These are phyloP conservation scores for Cisticola juncidis DNA, from an alignment of 2,113 vertebrate species.

Conservation along the genomic window DNA sequence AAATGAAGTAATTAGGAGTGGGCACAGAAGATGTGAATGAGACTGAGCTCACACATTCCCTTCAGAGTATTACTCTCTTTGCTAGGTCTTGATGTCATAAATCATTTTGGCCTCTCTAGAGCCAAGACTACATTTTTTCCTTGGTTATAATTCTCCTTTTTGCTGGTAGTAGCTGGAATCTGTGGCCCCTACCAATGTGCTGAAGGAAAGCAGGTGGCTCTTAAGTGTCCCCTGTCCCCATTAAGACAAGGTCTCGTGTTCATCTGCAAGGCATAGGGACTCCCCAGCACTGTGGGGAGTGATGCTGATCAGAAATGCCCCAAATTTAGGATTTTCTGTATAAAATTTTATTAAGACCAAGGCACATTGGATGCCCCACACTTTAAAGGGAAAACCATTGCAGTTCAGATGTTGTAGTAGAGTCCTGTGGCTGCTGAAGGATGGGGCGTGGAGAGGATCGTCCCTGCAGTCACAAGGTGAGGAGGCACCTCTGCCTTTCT, in stretches of 20 bases:
- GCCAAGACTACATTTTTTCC: background rate
- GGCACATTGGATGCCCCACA: background rate
- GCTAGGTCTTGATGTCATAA: slow-evolving; percentile 8
- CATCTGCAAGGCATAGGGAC: background rate
- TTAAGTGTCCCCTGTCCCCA: fast-evolving
- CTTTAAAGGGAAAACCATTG: background rate
- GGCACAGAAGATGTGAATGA: background rate
- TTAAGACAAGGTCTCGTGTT: background rate
- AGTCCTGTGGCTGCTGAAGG: background rate
- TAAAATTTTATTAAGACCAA: background rate
- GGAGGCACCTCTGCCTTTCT: background rate
- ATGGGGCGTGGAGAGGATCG: background rate
- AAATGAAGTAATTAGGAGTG: slow-evolving; percentile 53
- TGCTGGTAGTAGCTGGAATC: background rate
- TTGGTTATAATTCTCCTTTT: background rate
- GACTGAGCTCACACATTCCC: background rate
- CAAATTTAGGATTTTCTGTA: background rate
- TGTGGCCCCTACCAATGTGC: fast-evolving
- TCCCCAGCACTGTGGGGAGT: fast-evolving
- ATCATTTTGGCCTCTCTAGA: slow-evolving; percentile 19
- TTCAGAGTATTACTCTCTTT: background rate
- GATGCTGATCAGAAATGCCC: fast-evolving
- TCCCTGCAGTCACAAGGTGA: fast-evolving
- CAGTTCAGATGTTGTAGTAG: background rate
- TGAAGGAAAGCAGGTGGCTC: background rate